A percentile compares a stretch with the other conserved stretches of the same genome.
Conservation (phyloP, 2,797 vertebrate genomes). For the Chrosomus eos region DNA sequence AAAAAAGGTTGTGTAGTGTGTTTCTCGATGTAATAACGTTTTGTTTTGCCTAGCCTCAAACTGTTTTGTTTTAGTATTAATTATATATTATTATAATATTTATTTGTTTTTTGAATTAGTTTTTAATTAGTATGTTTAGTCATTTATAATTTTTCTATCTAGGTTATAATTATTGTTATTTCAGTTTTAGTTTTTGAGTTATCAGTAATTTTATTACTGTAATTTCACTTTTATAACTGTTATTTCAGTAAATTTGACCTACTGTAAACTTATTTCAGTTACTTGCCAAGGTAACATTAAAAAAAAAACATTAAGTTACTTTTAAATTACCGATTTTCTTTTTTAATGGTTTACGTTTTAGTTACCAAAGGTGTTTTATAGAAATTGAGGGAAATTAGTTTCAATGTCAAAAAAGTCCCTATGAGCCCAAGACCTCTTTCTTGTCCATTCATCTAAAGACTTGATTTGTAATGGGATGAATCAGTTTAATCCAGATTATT, state of each 20-base stretch:
- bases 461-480: conserved; percentile 17
- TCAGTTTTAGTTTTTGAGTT: neutral
- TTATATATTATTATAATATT: neutral
- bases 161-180: neutral
- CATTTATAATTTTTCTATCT: neutral
- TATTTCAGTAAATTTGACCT: too few species aligned
- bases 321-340: neutral
- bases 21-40: neutral
- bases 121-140: neutral
- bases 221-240: too few species aligned
- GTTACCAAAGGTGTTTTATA: neutral
- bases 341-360: neutral
- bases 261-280: neutral
- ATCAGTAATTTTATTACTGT: neutral
- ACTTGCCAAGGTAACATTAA: too few species aligned
- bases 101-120: neutral
- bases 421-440: neutral
- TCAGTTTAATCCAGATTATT: conserved; percentile 53
- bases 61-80: neutral
- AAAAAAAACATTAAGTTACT: too few species aligned
- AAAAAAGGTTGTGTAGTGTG: neutral
- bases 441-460: conserved; percentile 22
- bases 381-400: neutral
- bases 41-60: neutral
- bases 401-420: neutral